Base-by-base conservation (phyloP, 2,797 vertebrate genomes). In the Apogon hyalosoma region DNA sequence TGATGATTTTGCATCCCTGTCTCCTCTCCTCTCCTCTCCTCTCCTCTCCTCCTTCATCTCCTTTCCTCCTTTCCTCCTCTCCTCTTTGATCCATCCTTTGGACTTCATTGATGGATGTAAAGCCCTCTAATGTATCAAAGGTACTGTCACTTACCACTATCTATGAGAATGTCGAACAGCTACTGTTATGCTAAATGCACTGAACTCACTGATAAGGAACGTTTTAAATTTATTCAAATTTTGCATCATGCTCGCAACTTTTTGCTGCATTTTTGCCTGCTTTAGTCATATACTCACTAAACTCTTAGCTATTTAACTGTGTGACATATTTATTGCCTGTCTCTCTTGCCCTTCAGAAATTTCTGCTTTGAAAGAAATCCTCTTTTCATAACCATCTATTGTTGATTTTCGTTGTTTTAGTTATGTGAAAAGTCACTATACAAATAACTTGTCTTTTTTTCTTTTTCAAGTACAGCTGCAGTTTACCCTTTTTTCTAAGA, bases 251-350 rank as follows among this genome's bases (percentile, higher is more conserved):
- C 82, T 88, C 49, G 85, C 82, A 75, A 50, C 21, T 65, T 85
- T 79, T 67, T 59, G 63, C 80, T 80, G 82, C 76, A 56, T 79
- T 75, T 48, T 77, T 87, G 88, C 87, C 88, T 90, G 88, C 87
- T 81, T 80, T 81, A 75, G 59, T 55, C 84, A 79, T 84, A 49
- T 84, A 85, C 57, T 51, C 86, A 76, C 80, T 75, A 52, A 82
- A 75, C 69, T 82, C 65, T 70, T 62, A 68, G 68, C 73, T 88
- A 74, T 73, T 84, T 82, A 88, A 85, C 74, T 12, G 51, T 88
- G 87, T 83, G 59, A 85, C 80, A 73, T 88, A 86, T 90, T 85
- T 89, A 88, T 73, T 86, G 80, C 77, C 73, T 70, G 76, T 84
- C 70, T 69, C 69, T 61, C 71, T 57, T 0, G 63, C 79, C 83